Percentiles rank a stretch among this genome's conserved stretches.
These are phyloP conservation scores for Burhinus oedicnemus DNA, from an alignment of 2,113 vertebrate species.

Conservation along the genomic window DNA sequence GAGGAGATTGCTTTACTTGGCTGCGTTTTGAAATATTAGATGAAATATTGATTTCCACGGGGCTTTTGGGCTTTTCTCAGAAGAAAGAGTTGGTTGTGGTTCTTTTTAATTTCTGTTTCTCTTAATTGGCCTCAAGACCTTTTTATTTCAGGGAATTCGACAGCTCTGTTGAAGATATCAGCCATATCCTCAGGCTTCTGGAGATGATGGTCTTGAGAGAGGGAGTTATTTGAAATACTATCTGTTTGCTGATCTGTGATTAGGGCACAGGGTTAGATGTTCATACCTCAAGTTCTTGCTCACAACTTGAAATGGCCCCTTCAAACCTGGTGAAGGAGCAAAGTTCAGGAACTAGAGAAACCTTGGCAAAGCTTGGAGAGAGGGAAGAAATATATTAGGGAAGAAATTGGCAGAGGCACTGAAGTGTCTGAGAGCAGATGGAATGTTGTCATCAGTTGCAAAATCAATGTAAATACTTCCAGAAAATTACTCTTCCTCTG, in stretches of 20 bases:
- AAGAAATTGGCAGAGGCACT: constrained; percentile 9
- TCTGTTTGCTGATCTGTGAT: not conserved
- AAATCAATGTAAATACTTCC: constrained; percentile 43
- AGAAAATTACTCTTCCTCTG: constrained; percentile 9
- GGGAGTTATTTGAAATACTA: not conserved
- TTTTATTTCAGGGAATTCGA: not conserved
- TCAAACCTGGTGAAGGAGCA: not conserved
- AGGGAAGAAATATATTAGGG: not conserved
- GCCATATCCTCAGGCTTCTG: not conserved
- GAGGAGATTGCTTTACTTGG: not conserved
- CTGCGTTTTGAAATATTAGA: not conserved
- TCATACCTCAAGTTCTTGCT: not conserved
- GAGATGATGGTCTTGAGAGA: not conserved
- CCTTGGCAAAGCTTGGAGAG: not conserved
- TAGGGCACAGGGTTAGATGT: not conserved
- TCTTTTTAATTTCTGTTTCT: not conserved
- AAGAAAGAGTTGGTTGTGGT: not conserved
- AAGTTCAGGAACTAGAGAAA: not conserved
- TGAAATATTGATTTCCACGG: not conserved
- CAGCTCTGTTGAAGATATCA: not conserved
- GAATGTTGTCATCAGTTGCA: constrained; percentile 31
- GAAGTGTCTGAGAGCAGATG: not conserved
- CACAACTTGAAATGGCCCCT: not conserved
- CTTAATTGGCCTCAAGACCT: not conserved
- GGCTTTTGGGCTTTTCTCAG: not conserved